These are phyloP conservation scores for Siderastrea radians DNA, from an alignment of 92 coral and sea anemone species.

Conservation along the genomic window DNA sequence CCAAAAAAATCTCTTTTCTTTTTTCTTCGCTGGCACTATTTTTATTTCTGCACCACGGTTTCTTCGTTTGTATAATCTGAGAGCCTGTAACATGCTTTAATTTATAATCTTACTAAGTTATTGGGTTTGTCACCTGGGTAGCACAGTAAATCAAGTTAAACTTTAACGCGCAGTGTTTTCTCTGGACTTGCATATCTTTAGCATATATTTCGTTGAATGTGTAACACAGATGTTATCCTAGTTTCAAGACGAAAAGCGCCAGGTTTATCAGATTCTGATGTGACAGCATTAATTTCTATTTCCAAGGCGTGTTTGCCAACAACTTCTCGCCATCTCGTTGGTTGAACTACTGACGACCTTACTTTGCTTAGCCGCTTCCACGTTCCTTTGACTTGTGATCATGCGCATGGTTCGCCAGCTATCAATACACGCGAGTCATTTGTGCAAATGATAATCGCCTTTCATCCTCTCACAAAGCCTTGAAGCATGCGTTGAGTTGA, in stretches of 20 bases:
- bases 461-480: background rate
- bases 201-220: slow-evolving; percentile 21
- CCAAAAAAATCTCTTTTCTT: background rate
- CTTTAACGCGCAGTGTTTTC: background rate
- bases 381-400: background rate
- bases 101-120: slow-evolving; percentile 46
- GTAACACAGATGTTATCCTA: slow-evolving; percentile 20
- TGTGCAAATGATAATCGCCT: background rate
- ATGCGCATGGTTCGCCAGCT: background rate
- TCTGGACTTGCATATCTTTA: slow-evolving; percentile 14
- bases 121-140: slow-evolving; percentile 47
- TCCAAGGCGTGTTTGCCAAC: slow-evolving; percentile 5
- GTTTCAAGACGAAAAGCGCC: slow-evolving; percentile 2
- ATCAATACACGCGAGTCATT: background rate
- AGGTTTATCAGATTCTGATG: slow-evolving; percentile 18
- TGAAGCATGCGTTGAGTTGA: background rate
- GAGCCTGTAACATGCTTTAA: slow-evolving; percentile 13
- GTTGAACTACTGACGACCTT: background rate
- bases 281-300: slow-evolving; percentile 11
- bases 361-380: background rate
- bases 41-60: too few relatives aligned
- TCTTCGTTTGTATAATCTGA: background rate
- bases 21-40: background rate
- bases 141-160: slow-evolving; percentile 14
- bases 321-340: too few relatives aligned